Percentiles rank a stretch among this genome's conserved stretches.
These are phyloP conservation scores for Ceyx melanurus DNA, from an alignment of 2,113 vertebrate genomes.

Conservation along the genomic window DNA sequence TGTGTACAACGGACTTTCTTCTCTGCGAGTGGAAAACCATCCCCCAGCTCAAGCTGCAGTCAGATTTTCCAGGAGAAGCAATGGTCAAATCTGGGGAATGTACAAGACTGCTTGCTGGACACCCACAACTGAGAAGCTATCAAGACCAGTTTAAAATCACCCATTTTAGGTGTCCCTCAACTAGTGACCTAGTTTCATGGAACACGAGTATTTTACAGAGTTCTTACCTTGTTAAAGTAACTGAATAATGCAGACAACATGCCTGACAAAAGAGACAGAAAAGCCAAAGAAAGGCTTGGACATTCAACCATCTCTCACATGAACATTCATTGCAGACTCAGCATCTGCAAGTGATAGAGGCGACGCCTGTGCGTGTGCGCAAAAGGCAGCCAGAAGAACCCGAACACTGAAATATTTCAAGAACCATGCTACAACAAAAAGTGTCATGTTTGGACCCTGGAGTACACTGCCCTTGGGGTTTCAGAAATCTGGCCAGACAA, in stretches of 20 bases:
- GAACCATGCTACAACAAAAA: accelerated
- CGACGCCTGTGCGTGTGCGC: accelerated
- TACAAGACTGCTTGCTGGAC: background rate
- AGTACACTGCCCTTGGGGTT: background rate
- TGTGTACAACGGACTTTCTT: background rate
- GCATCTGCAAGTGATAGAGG: background rate
- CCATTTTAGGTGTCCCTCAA: background rate
- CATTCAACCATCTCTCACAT: background rate
- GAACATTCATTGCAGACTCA: accelerated
- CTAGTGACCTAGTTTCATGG: background rate
- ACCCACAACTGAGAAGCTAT: background rate
- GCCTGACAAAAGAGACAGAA: background rate
- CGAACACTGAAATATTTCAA: background rate
- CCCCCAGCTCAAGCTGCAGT: background rate
- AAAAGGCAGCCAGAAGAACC: background rate
- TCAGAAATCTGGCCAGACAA: background rate
- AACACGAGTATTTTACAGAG: background rate
- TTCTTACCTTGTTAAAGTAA: background rate
- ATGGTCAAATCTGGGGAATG: background rate
- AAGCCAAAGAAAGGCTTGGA: background rate
- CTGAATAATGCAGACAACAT: background rate
- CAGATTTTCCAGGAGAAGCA: background rate
- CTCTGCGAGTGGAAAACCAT: background rate
- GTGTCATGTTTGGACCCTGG: background rate
- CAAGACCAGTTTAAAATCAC: background rate